A percentile compares a stretch with the other conserved stretches of the same genome.
These are phyloP conservation scores for Loris lydekkerianus DNA, from an alignment of 2,797 vertebrate species.

Conservation along the genomic window DNA sequence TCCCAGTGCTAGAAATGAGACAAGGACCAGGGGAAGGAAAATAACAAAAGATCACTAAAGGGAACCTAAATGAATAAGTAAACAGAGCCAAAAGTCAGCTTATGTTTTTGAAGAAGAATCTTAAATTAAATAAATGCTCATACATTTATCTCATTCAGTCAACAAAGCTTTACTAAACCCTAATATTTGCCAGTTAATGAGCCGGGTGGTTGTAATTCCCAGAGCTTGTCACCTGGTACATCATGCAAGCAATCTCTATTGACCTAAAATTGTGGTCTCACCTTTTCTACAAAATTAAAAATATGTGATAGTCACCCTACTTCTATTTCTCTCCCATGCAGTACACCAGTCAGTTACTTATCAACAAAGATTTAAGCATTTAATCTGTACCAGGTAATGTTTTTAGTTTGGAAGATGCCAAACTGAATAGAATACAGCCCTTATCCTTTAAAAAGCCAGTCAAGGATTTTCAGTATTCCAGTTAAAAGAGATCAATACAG, in stretches of 20 bases:
- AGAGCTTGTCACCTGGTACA: background rate
- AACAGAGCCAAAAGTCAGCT: background rate
- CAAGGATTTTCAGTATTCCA: background rate
- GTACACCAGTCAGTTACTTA: background rate
- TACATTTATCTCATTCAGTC: background rate
- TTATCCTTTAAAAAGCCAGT: background rate
- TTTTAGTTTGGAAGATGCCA: background rate
- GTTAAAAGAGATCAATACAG: background rate
- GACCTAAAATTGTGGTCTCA: background rate
- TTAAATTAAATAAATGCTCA: background rate
- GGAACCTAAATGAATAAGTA: background rate
- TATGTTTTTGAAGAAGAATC: background rate
- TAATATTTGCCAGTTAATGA: background rate
- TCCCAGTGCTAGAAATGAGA: background rate
- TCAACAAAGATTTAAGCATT: background rate
- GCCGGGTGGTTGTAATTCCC: background rate
- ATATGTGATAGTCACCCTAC: background rate
- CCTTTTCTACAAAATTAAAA: slow-evolving; percentile 37
- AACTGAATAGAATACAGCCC: background rate
- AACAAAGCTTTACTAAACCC: background rate
- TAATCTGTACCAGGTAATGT: background rate
- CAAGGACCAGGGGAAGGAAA: background rate
- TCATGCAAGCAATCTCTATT: background rate
- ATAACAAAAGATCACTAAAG: background rate
- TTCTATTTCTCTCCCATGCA: background rate